phyloP scores from a whole-genome alignment of 2,113 vertebrate genomes.

The Stigmatopora nigra region DNA sequence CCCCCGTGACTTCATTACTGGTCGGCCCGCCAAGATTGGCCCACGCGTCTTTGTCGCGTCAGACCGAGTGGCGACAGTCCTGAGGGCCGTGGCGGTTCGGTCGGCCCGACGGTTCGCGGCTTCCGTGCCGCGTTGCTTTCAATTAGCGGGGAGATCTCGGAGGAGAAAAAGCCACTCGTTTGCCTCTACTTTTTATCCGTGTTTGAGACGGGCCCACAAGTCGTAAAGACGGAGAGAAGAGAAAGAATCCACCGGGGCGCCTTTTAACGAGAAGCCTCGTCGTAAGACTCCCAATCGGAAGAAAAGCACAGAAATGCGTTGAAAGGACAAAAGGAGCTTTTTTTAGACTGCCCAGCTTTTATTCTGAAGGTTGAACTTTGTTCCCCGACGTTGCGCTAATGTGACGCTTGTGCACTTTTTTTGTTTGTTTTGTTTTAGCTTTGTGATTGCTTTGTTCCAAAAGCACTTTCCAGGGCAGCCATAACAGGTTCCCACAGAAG shows the following conservation, averaged over 20 bases:
- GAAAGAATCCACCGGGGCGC: neutral
- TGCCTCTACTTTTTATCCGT: neutral
- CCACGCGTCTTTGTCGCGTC: conserved; percentile 58
- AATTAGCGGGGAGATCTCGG: neutral
- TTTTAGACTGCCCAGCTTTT: too few species aligned
- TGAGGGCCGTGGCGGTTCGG: neutral
- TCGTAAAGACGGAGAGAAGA: too few species aligned
- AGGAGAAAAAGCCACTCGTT: neutral
- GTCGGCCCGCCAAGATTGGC: conserved; percentile 38
- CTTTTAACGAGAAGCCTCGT: too few species aligned
- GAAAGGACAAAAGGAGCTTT: too few species aligned
- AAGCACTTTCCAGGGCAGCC: conserved; percentile 73
- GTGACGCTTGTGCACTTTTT: too few species aligned
- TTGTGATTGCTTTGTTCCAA: neutral
- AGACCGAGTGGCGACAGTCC: conserved; percentile 17
- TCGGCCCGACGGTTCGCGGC: neutral
- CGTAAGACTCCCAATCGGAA: too few species aligned
- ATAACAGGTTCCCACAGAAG: conserved; percentile 86
- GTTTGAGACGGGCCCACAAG: neutral
- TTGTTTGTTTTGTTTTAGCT: too few species aligned
- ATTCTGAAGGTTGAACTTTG: too few species aligned
- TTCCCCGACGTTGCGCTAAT: too few species aligned
- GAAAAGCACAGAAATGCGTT: too few species aligned
- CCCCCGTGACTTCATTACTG: conserved; percentile 65
- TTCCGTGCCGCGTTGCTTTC: neutral